Percentiles rank a stretch among this genome's conserved stretches.
These are phyloP conservation scores for Coremacera marginata DNA, from an alignment of 2,888 invertebrate genomes.

Conservation along the genomic window DNA sequence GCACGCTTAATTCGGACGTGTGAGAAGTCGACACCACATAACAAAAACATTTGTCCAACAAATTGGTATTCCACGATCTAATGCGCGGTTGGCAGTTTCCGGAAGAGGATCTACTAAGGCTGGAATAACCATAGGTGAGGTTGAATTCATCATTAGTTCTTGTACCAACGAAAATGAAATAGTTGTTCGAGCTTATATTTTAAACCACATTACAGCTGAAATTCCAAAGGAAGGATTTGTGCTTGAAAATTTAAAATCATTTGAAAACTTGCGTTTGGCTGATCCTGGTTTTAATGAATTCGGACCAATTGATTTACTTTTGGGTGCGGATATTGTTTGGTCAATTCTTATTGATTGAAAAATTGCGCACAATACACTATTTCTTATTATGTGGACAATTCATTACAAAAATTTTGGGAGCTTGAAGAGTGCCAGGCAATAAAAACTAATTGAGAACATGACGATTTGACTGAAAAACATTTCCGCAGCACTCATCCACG, in stretches of 20 bases:
- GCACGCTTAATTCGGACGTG: background rate
- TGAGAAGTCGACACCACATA: background rate
- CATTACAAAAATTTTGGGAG: constrained; percentile 8
- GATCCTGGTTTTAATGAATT: constrained; percentile 25
- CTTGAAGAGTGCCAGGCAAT: background rate
- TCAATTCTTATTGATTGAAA: constrained; percentile 11
- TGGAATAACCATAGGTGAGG: constrained; percentile 19
- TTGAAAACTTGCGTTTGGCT: constrained; percentile 1
- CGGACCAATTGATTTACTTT: constrained; percentile 10
- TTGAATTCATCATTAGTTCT: constrained; percentile 11
- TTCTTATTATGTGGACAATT: background rate
- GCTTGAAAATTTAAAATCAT: background rate
- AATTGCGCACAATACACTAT: background rate
- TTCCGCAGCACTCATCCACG: constrained; percentile 31
- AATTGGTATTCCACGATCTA: background rate
- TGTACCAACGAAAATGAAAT: background rate
- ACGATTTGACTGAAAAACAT: constrained; percentile 37
- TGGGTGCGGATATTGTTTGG: constrained; percentile 31
- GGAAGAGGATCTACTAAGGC: constrained; percentile 8
- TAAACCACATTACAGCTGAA: constrained; percentile 22
- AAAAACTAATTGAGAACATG: background rate
- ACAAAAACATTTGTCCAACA: constrained; percentile 28
- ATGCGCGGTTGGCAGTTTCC: constrained; percentile 8
- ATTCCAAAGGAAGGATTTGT: constrained; percentile 2
- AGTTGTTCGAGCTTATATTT: constrained; percentile 21